phyloP scores from a whole-genome alignment of 1,140 invertebrate genomes.

The Drosophila santomea region DNA sequence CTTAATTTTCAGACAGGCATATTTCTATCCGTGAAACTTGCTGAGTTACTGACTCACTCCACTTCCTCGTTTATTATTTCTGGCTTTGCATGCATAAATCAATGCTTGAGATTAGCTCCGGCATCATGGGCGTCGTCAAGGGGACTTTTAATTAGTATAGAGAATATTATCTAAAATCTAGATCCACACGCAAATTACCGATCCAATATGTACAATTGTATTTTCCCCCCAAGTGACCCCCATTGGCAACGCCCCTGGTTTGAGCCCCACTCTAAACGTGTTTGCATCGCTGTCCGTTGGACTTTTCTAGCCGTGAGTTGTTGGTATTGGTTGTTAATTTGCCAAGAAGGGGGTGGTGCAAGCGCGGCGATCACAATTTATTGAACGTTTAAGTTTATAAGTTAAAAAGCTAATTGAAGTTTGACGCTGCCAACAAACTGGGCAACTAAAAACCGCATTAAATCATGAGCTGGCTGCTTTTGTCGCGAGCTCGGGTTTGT shows the following conservation, averaged over 20 bases:
- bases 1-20: conserved; percentile 13
- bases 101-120: conserved; percentile 26
- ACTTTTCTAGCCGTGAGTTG: conserved; percentile 59
- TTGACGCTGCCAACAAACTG: conserved; percentile 49
- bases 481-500: conserved; percentile 14
- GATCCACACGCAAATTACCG: too few relatives aligned
- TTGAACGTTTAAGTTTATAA: conserved; percentile 75
- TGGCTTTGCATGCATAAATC: conserved; percentile 70
- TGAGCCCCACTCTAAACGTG: conserved; percentile 43
- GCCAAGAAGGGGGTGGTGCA: conserved; percentile 6
- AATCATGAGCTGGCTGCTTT: conserved; percentile 40
- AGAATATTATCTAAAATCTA: too few relatives aligned
- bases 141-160: neutral
- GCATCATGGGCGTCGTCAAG: conserved; percentile 2
- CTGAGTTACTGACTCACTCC: conserved; percentile 59
- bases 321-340: conserved; percentile 49
- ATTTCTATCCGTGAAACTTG: conserved; percentile 4
- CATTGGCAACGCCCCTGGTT: conserved; percentile 1
- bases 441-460: conserved; percentile 19
- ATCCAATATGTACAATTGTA: too few relatives aligned
- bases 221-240: neutral
- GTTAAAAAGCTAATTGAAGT: conserved; percentile 76
- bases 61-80: conserved; percentile 58
- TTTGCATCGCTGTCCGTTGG: conserved; percentile 54
- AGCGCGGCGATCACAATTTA: conserved; percentile 55